Percentiles rank a stretch among this genome's conserved stretches.
Evolutionary conservation across 92 coral and sea anemone genomes (phyloP).

Genomic region (Actinernus sp.): DNA sequence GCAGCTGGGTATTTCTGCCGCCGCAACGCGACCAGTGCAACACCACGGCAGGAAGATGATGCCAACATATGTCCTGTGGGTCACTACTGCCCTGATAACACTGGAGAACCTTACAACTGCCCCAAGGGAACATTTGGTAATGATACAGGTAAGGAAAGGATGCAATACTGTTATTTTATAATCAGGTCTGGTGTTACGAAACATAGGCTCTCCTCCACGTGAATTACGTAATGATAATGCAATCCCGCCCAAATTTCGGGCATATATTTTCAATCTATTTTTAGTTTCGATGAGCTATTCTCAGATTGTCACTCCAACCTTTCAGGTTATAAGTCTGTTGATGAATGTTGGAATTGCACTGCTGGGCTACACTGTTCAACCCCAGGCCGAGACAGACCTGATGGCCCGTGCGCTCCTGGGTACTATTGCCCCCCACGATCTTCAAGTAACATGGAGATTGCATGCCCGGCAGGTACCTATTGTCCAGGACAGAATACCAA

Average conservation of each 20-base stretch:
- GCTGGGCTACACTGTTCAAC: slow-evolving; percentile 91
- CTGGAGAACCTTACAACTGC: slow-evolving; percentile 93
- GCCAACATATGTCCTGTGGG: slow-evolving; percentile 98
- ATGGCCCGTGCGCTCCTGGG: slow-evolving; percentile 89
- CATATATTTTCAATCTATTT: too few relatives aligned
- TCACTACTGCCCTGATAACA: slow-evolving; percentile 88
- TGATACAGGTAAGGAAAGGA: slow-evolving; percentile 72
- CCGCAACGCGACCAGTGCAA: slow-evolving; percentile 75
- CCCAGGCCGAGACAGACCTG: slow-evolving; percentile 73
- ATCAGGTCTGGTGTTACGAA: too few relatives aligned
- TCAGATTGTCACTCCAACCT: too few relatives aligned
- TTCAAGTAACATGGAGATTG: slow-evolving; percentile 63
- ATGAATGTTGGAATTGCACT: slow-evolving; percentile 94
- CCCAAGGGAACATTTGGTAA: slow-evolving; percentile 93
- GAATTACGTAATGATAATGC: too few relatives aligned
- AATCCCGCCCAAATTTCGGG: too few relatives aligned
- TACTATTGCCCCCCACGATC: slow-evolving; percentile 91
- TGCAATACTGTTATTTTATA: too few relatives aligned
- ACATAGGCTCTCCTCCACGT: too few relatives aligned
- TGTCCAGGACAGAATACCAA: slow-evolving; percentile 73
- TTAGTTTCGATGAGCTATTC: too few relatives aligned
- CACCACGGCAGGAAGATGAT: slow-evolving; percentile 89
- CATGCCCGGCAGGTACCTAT: slow-evolving; percentile 85
- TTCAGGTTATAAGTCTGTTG: slow-evolving; percentile 80
- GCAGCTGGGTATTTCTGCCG: slow-evolving; percentile 93